Conservation (phyloP, 1,140 invertebrate species). For the Drosophila ohnishii region DNA sequence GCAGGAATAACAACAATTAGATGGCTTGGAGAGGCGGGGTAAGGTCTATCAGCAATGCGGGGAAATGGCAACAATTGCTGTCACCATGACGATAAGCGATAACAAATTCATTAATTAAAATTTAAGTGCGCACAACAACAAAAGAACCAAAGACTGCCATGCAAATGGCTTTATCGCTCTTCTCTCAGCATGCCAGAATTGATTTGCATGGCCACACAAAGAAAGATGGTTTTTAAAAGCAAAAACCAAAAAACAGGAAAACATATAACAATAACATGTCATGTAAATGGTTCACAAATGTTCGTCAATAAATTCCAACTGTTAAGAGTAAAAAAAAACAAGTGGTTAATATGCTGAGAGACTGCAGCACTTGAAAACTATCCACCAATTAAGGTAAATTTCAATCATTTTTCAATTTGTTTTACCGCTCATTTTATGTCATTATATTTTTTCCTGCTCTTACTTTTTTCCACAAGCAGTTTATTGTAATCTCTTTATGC, state of each 20-base stretch:
- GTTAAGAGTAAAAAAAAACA: not conserved
- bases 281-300: constrained; percentile 11
- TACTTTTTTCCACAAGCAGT: constrained; percentile 12
- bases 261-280: constrained; percentile 19
- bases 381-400: constrained; percentile 31
- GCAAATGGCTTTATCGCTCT: constrained; percentile 51
- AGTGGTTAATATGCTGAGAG: constrained; percentile 6
- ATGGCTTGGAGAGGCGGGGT: constrained; percentile 12
- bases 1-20: constrained; percentile 34
- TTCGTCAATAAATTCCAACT: constrained; percentile 23
- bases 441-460: constrained; percentile 9
- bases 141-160: constrained; percentile 23
- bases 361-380: constrained; percentile 29
- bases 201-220: constrained; percentile 26
- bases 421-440: constrained; percentile 22
- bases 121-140: constrained; percentile 51
- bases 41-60: constrained; percentile 38
- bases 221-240: constrained; percentile 9
- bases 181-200: constrained; percentile 15
- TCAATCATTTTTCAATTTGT: constrained; percentile 46
- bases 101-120: constrained; percentile 71
- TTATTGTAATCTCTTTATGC: constrained; percentile 44
- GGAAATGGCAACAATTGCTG: constrained; percentile 46
- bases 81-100: constrained; percentile 67
- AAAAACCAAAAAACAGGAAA: not conserved